These are phyloP conservation scores for Nymphalis urticae DNA, from an alignment of 2,888 invertebrate genomes.

Conservation along the genomic window DNA sequence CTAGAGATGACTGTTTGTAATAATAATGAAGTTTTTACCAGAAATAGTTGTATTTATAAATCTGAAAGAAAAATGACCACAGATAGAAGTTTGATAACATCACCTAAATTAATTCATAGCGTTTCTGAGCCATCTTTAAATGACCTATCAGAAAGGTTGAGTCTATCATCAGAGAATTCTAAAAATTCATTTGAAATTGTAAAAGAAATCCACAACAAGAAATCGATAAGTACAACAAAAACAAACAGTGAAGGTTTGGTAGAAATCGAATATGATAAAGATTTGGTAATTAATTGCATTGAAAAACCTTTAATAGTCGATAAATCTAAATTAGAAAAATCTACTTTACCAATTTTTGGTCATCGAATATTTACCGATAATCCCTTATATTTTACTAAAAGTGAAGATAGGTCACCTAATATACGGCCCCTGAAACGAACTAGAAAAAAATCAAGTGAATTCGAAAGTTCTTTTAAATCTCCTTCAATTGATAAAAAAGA, in stretches of 20 bases:
- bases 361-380: slow-evolving; percentile 75
- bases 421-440: slow-evolving; percentile 70
- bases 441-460: slow-evolving; percentile 73
- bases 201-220: slow-evolving; percentile 47
- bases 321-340: slow-evolving; percentile 58
- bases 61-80: slow-evolving; percentile 68
- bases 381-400: slow-evolving; percentile 76
- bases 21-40: slow-evolving; percentile 59
- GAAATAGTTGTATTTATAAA: slow-evolving; percentile 67
- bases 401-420: slow-evolving; percentile 58
- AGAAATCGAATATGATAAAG: slow-evolving; percentile 81
- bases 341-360: slow-evolving; percentile 76
- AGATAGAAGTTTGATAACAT: slow-evolving; percentile 54
- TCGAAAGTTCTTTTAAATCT: slow-evolving; percentile 74
- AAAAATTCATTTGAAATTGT: slow-evolving; percentile 57
- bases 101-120: slow-evolving; percentile 64
- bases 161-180: slow-evolving; percentile 55
- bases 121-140: slow-evolving; percentile 69
- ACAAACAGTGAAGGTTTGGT: slow-evolving; percentile 76
- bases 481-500: slow-evolving; percentile 74
- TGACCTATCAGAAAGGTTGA: slow-evolving; percentile 67
- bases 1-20: slow-evolving; percentile 67
- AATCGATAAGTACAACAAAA: slow-evolving; percentile 67
- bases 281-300: slow-evolving; percentile 68
- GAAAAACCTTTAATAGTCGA: slow-evolving; percentile 62